Percentiles rank a stretch among this genome's conserved stretches.
These are phyloP conservation scores for Tethya wilhelma DNA, from an alignment of 37 sponge, comb jelly and placozoan genomes.

Conservation along the genomic window DNA sequence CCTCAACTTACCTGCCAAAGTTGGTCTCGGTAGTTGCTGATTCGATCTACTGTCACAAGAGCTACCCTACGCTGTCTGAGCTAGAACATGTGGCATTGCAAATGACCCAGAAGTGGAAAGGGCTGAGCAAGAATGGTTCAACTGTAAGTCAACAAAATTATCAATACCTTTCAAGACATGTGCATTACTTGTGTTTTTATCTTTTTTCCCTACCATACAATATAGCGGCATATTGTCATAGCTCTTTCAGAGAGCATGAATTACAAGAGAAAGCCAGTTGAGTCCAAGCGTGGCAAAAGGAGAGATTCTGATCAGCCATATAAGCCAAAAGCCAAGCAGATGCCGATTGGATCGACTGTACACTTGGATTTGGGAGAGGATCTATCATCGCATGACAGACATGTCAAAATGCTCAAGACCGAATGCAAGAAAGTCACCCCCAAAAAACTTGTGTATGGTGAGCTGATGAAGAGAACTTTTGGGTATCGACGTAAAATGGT, in stretches of 20 bases:
- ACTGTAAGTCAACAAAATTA: too few relatives aligned
- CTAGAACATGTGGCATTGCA: constrained; percentile 25
- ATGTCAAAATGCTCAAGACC: not conserved
- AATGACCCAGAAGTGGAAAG: constrained; percentile 17
- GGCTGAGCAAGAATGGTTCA: not conserved
- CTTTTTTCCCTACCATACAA: not conserved
- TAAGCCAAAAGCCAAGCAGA: not conserved
- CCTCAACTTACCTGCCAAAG: constrained; percentile 12
- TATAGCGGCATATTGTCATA: not conserved
- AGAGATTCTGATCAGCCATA: not conserved
- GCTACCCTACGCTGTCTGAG: constrained; percentile 26
- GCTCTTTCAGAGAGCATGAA: not conserved
- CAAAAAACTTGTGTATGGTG: not conserved
- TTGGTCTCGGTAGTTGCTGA: constrained; percentile 10
- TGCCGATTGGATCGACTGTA: not conserved
- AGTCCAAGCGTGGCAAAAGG: not conserved
- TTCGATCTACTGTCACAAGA: constrained; percentile 15
- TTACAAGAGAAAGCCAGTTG: not conserved
- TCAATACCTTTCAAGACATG: too few relatives aligned
- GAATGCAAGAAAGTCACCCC: not conserved
- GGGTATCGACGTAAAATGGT: not conserved
- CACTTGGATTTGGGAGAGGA: not conserved
- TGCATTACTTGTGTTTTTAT: too few relatives aligned
- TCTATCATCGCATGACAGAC: not conserved
- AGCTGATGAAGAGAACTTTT: not conserved